Base-by-base conservation (phyloP, 2,797 vertebrate species). In the Sebastiscus tertius region DNA sequence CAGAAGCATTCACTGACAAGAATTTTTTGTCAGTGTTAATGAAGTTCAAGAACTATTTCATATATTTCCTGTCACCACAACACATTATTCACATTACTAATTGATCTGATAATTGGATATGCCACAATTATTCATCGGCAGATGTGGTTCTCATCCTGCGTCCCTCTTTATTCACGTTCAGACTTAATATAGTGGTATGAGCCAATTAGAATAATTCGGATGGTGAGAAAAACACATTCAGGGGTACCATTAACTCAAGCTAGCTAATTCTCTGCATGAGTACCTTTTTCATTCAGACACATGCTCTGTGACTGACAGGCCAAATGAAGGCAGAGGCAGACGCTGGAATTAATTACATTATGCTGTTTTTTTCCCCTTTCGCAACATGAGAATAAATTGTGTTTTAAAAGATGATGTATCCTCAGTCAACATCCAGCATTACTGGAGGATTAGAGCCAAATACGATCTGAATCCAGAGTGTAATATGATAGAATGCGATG, bases 181-280 rank as follows among this genome's bases (percentile, higher is more conserved):
- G 2, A 70, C 46, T 67, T 80, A 80, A 81, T 81, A 77, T 55
- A 81, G 70, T 86, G 61, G 78, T 73, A 82, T 72, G 66, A 90
- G 64, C 75, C 79, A 89, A 88, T 93, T 91, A 83, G 74, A 91
- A 88, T 85, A 73, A 94, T 92, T 88, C 89, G 72, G 58, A 80
- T 75, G 61, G 39, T 80, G 66, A 34, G 46, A 69, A 80, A 89
- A 86, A 86, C 78, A 82, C 66, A 90, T 87, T 80, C 66, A 84
- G 72, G 74, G 84, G 60, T 81, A 59, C 46, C 72, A 81, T 91
- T 87, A 90, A 90, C 56, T 81, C 64, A 82, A 92, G 68, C 81
- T 81, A 90, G 75, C 79, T 91, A 91, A 91, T 86, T 91, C 85
- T 87, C 81, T 90, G 89, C 90, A 86, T 89, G 89, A 90, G 39